Evolutionary conservation across 23 tunicate genomes (phyloP), one percentile per base, ranked within the genome.

Genomic region (Botrylloides violaceus): DNA sequence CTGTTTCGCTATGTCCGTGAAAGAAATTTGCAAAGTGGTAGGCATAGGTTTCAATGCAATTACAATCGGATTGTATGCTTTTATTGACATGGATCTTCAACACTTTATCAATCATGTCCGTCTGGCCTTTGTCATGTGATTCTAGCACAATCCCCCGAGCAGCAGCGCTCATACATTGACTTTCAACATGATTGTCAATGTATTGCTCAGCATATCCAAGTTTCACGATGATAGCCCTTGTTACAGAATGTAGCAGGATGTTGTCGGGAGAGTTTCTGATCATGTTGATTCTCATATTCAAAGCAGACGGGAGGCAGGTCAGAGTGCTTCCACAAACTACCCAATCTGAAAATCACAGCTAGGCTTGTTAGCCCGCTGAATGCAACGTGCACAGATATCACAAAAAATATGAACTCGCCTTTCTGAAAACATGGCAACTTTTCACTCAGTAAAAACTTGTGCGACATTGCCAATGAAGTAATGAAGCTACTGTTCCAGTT

Each of bases 391-490:
- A n/a, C n/a, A n/a, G n/a, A n/a, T n/a, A n/a, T n/a, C n/a, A n/a
- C n/a, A n/a, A n/a, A n/a, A n/a, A n/a, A n/a, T n/a, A n/a, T n/a
- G n/a, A n/a, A 59, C 49, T 31, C 15, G 65, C 81, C 81, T 20
- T 48, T 30, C 21, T 25, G 36, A 34, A 77, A 49, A 21, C 24
- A 21, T 5, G 81, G 81, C 25, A 50, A 50, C 20, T 29, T 4
- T 31, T 53, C 49, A 0, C 49, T 36, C 19, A 22, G 28, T 2
- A 47, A 29, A 56, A 79, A 79, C 58, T 3, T 58, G 39, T 79
- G 83, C 9, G 83, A 70, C 36, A 32, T 59, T 70, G 83, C 66
- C 22, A 23, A 36, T 34, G 34, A 57, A 22, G 49, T 59, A 6
- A 15, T 15, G 37, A 79, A 79, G 19, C 18, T 12, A 58, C 70